Evolutionary conservation across 92 coral and sea anemone species (phyloP).

Genomic region (Actinernus sp.): DNA sequence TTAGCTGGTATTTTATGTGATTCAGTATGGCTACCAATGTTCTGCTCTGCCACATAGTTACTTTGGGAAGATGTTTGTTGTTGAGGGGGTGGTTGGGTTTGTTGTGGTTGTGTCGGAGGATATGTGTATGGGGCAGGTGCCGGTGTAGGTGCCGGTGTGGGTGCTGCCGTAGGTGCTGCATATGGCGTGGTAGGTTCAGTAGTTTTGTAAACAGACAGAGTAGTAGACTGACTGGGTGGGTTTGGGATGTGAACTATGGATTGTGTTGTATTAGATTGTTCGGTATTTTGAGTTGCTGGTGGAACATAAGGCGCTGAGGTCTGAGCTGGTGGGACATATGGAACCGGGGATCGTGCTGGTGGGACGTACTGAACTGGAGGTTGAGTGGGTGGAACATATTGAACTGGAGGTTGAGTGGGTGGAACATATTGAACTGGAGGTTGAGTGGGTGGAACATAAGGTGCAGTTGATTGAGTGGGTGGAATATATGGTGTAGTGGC

Average conservation of each 20-base stretch:
- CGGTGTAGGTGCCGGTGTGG: conserved; percentile 7
- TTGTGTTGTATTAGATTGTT: conserved; percentile 5
- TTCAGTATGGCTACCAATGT: no score
- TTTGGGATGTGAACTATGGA: conserved; percentile 9
- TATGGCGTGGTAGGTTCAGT: conserved; percentile 7
- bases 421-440: conserved; percentile 5
- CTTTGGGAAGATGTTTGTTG: background rate
- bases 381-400: background rate
- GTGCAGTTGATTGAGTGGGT: background rate
- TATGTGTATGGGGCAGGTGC: background rate
- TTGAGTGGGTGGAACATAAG: conserved; percentile 1
- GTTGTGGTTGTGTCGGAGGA: no score
- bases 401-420: conserved; percentile 11
- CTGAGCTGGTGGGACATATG: background rate
- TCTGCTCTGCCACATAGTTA: no score
- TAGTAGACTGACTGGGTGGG: background rate
- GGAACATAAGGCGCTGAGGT: conserved; percentile 10
- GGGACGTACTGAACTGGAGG: background rate
- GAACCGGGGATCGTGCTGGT: conserved; percentile 3
- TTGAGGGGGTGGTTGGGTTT: background rate
- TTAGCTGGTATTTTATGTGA: no score
- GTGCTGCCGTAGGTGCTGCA: conserved; percentile 1
- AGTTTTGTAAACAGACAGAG: background rate
- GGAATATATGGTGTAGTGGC: conserved; percentile 10
- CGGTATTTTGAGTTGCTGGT: conserved; percentile 12